Base-by-base conservation (phyloP, 2,797 vertebrate species). In the Acanthurus tractus region DNA sequence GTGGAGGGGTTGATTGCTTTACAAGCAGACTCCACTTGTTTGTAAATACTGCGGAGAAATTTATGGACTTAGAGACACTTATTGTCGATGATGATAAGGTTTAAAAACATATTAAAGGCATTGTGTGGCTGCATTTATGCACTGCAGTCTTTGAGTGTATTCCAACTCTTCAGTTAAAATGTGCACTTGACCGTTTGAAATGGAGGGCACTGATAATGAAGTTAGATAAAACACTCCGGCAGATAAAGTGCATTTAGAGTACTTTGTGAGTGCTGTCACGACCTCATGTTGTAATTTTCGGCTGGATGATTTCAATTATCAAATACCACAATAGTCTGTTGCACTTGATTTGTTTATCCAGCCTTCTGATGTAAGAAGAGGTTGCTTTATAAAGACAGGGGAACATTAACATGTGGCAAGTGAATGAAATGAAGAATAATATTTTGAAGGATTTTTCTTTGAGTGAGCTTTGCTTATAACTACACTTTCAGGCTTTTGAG, bases 291-390 rank as follows among this genome's bases (percentile, higher is more conserved):
- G 20, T 25, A 45, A 65, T 52, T 71, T 71, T 65, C 61, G 44
- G 15, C 10, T 44, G 55, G 46, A 58, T 70, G 44, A 83, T 67
- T 75, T 55, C 57, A 79, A 59, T 71, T 72, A 55, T 72, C 52
- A 67, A 76, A 70, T 13, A 44, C 61, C 67, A 75, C n/a, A 77
- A 75, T 46, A 40, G 46, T 13, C 46, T 54, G 12, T 11, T 38
- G 20, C n/a, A 15, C 18, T 49, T 68, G 10, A 59, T 74, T 50
- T 50, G 36, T 54, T 11, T 20, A 14, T 59, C 14, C 29, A 71
- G 13, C 50, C 45, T 22, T 17, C 34, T 55, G 29, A 38, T 46
- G 48, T 9, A n/a, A 12, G 11, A 70, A 38, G 34, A 78, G 45
- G 59, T 2, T 42, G 36, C 11, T 36, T 46, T 3, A 15, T 50